Evolutionary conservation across 2,888 invertebrate genomes (phyloP), one percentile per base, ranked within the genome.

Genomic region (Cartodere bifasciata): DNA sequence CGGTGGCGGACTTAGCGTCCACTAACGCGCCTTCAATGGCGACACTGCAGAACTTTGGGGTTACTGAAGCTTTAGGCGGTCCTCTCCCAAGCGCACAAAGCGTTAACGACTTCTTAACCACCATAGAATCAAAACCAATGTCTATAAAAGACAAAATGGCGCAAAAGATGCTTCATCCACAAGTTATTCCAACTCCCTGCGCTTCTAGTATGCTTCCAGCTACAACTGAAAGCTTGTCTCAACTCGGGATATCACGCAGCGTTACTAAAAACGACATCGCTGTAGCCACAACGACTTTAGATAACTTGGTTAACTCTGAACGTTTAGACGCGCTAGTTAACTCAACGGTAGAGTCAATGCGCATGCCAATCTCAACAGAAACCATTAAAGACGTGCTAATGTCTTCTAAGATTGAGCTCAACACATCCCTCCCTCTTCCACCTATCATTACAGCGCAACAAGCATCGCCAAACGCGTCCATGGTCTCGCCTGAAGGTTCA

Each of bases 261-360:
- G 20, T 9, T 7, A 20, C 20, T 9, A 20, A 20, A 7, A 20
- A 20, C 20, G 9, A 20, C 20, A 20, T 7, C 20, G 9, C 9
- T 20, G 7, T 20, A 7, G 7, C 7, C 20, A 20, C 7, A 27
- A 12, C 32, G 3, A 22, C 23, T 16, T 12, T 32, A 22, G 13
- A 12, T 16, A 26, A 13, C 10, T 3, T 23, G 14, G 52, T 55
- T 4, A 53, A 52, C 17, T 53, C 63, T 2, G 60, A 58, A 15
- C 69, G 68, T 46, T 56, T 75, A 2, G 72, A 74, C 50, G 72
- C 68, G 39, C 62, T 75, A 33, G 75, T 73, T 5, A 70, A 68
- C 43, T 64, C 69, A 2, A 62, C 67, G 1, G 65, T 62, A 12
- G 68, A 69, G 23, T 57, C 62, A 23, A n/a, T n/a, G n/a, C n/a